Conservation (phyloP, 2,888 invertebrate species). For the Calephelis perditalis region DNA sequence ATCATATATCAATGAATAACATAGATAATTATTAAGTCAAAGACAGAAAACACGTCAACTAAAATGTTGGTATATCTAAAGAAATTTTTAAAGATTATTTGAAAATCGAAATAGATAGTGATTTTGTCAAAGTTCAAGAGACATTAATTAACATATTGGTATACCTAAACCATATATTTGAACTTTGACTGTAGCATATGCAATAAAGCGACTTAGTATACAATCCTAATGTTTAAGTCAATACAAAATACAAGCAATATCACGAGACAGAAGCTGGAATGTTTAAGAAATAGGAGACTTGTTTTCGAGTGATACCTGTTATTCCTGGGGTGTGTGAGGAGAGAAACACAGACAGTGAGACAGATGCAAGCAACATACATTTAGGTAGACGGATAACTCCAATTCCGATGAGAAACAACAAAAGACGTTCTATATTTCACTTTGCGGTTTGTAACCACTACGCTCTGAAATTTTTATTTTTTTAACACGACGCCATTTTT, state of each 20-base stretch:
- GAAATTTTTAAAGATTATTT: too few species aligned
- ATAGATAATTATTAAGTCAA: too few species aligned
- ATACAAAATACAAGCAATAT: constrained; percentile 48
- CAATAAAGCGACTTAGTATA: background rate
- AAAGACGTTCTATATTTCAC: background rate
- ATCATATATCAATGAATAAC: too few species aligned
- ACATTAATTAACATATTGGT: too few species aligned
- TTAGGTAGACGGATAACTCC: constrained; percentile 15
- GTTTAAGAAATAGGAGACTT: constrained; percentile 47
- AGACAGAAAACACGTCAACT: too few species aligned
- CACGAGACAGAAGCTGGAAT: constrained; percentile 64
- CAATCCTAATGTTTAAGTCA: constrained; percentile 6
- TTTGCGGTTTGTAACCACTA: background rate
- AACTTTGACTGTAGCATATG: too few species aligned
- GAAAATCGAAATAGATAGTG: too few species aligned
- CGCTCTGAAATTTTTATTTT: too few species aligned
- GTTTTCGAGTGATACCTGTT: constrained; percentile 71
- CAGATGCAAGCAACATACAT: constrained; percentile 70
- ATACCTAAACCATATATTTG: too few species aligned
- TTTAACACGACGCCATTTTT: too few species aligned
- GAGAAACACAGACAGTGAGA: constrained; percentile 76
- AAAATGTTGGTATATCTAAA: too few species aligned
- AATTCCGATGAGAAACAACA: constrained; percentile 1
- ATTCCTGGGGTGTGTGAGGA: constrained; percentile 76
- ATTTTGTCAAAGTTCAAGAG: too few species aligned